Base-by-base conservation (phyloP, 2,888 invertebrate genomes). In the Notodonta ziczac region DNA sequence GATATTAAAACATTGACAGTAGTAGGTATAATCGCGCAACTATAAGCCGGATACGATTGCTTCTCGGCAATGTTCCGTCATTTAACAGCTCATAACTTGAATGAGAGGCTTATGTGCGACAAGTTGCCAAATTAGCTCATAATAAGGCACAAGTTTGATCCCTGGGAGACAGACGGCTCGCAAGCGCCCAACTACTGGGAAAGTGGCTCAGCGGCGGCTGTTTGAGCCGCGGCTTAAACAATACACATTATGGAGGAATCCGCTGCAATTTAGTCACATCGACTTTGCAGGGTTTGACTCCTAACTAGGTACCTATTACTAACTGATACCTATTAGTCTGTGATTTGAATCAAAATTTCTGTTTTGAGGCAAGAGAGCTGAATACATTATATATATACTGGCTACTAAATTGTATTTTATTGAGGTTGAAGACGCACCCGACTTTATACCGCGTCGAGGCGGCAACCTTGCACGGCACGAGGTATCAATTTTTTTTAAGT, bases 161-260 rank as follows among this genome's bases (percentile, higher is more conserved):
- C 52, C 52, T 52, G 32, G 13, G 52, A 52, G 52, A 52, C 52
- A 35, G 52, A 16, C 50, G 50, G 16, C 52, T 24, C 52, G 32
- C 52, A 9, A 4, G 32, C 16, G 50, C 50, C 35, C 52, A 32
- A 52, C 52, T 52, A 52, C 16, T 52, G 52, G 13, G 52, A 13
- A 52, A 52, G 32, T 52, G 52, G 52, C 52, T 52, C 32, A 10
- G 24, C 9, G 12, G 2, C 32, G 52, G 52, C 10, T 32, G 51
- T 5, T 14, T 16, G 5, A 51, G 9, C 51, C 51, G 51, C 14
- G 9, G 51, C 51, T 51, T 24, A 24, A 4, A 51, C 51, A 51
- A 51, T 32, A 52, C 32, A 32, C n/a, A 52, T 9, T 9, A 16
- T 14, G 50, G 50, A 50, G 14, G 50, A 50, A 14, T 46, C 12